These are phyloP conservation scores for Turritopsis dohrnii DNA, from an alignment of 30 jellyfish, hydroid and myxozoan genomes.

Conservation along the genomic window DNA sequence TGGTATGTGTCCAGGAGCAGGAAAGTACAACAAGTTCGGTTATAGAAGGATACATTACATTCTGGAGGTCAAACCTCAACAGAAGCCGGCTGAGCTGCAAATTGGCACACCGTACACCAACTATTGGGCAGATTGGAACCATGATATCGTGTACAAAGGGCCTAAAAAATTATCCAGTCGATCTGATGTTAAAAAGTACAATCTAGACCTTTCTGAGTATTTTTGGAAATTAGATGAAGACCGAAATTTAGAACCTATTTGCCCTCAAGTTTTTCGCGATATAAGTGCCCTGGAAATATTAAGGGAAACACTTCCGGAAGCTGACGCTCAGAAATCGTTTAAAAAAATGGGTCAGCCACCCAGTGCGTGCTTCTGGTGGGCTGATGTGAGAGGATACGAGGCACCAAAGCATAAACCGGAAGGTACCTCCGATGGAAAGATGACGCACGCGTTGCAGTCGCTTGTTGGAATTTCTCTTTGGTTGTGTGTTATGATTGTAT, in stretches of 20 bases:
- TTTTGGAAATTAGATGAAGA: slow-evolving; percentile 7
- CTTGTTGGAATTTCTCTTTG: not conserved
- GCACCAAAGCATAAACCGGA: not conserved
- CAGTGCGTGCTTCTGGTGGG: slow-evolving; percentile 12
- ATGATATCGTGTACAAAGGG: slow-evolving; percentile 9
- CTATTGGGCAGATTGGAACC: slow-evolving; percentile 3
- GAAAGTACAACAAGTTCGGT: not conserved
- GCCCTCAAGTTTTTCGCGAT: not conserved
- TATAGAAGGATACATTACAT: not conserved
- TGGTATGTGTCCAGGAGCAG: slow-evolving; percentile 7
- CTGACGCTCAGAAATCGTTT: not conserved
- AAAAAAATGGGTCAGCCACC: not conserved
- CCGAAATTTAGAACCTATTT: not conserved
- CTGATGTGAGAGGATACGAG: not conserved
- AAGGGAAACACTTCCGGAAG: not conserved
- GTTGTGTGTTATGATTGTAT: not conserved
- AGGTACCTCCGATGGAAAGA: not conserved
- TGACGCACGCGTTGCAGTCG: not conserved
- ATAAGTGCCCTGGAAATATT: not conserved
- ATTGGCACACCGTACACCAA: slow-evolving; percentile 12
- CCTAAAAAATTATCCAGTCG: not conserved
- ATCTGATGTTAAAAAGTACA: not conserved
- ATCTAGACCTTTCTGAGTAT: not conserved
- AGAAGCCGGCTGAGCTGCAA: not conserved
- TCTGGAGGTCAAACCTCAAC: not conserved